Conservation (phyloP, 2,113 vertebrate genomes). For the Fulmarus glacialis region DNA sequence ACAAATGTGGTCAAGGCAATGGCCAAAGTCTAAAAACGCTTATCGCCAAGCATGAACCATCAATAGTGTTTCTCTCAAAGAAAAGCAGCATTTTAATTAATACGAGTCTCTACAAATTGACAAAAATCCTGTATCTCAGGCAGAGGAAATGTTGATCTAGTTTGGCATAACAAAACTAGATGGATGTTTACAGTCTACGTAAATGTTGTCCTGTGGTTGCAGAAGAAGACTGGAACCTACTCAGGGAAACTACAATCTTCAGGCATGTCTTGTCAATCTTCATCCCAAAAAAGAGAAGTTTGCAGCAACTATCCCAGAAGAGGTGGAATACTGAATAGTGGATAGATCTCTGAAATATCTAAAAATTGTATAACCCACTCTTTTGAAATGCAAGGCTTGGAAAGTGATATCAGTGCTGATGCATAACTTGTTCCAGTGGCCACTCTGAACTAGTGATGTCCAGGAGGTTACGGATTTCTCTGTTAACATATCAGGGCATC, state of each 20-base stretch:
- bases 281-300: neutral
- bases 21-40: neutral
- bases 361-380: neutral
- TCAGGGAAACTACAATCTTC: neutral
- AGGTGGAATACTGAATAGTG: neutral
- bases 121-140: neutral
- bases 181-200: neutral
- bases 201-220: neutral
- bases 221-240: neutral
- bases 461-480: neutral
- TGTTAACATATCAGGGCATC: neutral
- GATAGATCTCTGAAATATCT: neutral
- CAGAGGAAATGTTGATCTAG: neutral
- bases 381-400: neutral
- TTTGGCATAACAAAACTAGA: neutral
- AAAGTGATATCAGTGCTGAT: neutral
- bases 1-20: neutral
- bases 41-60: neutral
- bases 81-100: neutral
- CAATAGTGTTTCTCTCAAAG: neutral
- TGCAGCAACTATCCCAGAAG: neutral
- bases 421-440: neutral
- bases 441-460: neutral
- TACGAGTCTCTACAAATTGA: neutral
- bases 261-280: neutral